phyloP scores from a whole-genome alignment of 2,113 vertebrate species.

The Fulica atra region DNA sequence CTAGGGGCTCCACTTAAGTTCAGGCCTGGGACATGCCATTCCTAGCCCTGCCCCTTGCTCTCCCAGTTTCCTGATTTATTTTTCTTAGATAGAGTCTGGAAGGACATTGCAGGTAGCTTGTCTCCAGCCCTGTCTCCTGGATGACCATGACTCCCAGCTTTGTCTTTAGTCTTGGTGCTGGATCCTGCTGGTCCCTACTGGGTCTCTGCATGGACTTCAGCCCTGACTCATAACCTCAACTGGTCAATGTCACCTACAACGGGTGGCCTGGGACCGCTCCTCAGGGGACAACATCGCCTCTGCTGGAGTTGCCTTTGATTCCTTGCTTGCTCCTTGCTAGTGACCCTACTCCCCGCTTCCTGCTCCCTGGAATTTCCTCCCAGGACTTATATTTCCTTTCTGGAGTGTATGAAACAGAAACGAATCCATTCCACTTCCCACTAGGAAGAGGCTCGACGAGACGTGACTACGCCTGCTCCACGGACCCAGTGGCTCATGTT shows the following conservation, averaged over 20 bases:
- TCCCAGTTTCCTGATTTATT: background rate
- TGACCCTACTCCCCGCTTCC: background rate
- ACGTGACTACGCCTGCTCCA: background rate
- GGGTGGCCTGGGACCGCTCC: background rate
- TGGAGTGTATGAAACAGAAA: background rate
- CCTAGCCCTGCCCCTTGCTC: background rate
- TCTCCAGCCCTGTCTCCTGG: background rate
- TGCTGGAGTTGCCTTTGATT: background rate
- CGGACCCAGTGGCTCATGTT: background rate
- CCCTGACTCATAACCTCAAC: background rate
- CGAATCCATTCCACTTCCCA: background rate
- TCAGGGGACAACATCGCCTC: accelerated
- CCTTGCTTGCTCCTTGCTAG: accelerated
- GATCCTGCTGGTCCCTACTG: background rate
- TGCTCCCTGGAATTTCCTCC: background rate
- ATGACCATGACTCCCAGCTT: background rate
- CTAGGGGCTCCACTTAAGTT: background rate
- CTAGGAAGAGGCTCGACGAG: background rate
- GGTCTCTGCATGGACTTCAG: accelerated
- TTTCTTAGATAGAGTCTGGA: background rate
- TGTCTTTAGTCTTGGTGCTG: background rate
- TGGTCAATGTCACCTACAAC: accelerated
- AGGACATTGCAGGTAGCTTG: background rate
- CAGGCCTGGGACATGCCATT: background rate
- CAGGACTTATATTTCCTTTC: background rate